Percentiles rank a stretch among this genome's conserved stretches.
These are phyloP conservation scores for Megathymus violae DNA, from an alignment of 1,140 invertebrate species.

Conservation along the genomic window DNA sequence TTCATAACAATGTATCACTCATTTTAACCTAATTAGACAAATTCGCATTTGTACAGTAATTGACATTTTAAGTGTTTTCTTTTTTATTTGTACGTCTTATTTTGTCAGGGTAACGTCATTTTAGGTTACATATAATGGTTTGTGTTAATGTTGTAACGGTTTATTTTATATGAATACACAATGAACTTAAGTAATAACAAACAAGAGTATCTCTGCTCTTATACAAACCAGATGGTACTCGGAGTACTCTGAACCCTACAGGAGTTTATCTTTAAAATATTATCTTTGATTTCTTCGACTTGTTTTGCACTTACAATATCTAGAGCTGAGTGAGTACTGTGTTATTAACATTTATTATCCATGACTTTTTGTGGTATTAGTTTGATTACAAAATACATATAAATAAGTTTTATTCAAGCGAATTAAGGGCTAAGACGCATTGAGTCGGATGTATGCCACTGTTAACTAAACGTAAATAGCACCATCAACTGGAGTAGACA, in stretches of 20 bases:
- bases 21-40: no score
- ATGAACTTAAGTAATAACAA: constrained; percentile 12
- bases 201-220: constrained; percentile 10
- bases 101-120: no score
- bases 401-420: no score
- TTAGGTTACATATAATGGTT: background rate
- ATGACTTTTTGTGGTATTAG: background rate
- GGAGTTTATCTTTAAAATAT: constrained; percentile 7
- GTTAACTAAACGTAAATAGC: no score
- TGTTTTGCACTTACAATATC: background rate
- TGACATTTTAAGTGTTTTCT: no score
- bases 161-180: constrained; percentile 4
- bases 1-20: no score
- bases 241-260: constrained; percentile 1
- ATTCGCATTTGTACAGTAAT: no score
- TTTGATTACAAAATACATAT: no score
- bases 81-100: no score
- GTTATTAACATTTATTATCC: background rate
- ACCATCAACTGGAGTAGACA: no score
- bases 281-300: background rate
- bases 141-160: background rate
- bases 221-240: constrained; percentile 11
- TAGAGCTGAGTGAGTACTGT: background rate
- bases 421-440: no score
- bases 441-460: no score